These are phyloP conservation scores for Equus przewalskii DNA, from an alignment of 2,113 vertebrate genomes.

Conservation along the genomic window DNA sequence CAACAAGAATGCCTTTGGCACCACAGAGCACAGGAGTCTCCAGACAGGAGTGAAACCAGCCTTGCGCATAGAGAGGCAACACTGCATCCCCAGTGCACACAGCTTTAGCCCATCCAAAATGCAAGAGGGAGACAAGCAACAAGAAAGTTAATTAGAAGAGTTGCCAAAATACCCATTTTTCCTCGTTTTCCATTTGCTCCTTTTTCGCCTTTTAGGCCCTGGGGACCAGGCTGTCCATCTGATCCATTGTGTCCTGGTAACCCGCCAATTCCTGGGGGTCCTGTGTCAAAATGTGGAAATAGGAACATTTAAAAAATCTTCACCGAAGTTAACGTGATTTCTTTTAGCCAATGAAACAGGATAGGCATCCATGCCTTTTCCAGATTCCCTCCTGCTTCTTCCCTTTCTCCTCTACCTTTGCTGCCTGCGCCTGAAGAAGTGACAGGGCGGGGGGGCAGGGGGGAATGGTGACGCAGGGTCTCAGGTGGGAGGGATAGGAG, in stretches of 20 bases:
- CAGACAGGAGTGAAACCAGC: neutral
- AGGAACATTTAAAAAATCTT: neutral
- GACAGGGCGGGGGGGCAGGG: too few species aligned
- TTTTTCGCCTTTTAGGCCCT: constrained; percentile 94
- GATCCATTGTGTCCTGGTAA: constrained; percentile 94
- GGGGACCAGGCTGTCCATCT: constrained; percentile 92
- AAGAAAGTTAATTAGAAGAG: neutral
- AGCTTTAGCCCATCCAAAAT: neutral
- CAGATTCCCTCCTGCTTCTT: neutral
- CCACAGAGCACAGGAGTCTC: neutral
- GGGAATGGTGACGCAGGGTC: neutral
- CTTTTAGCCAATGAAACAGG: neutral
- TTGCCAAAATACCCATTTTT: constrained; percentile 86
- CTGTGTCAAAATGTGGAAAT: constrained; percentile 82
- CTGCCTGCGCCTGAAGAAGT: neutral
- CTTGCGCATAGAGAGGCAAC: neutral
- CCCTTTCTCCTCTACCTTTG: neutral
- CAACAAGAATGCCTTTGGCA: neutral
- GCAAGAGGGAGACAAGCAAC: neutral
- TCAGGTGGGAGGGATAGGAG: neutral
- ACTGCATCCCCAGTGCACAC: neutral
- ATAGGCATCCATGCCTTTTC: neutral
- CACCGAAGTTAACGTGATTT: neutral
- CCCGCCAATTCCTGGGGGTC: constrained; percentile 91
- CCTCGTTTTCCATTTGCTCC: constrained; percentile 92